These are phyloP conservation scores for Garrulus glandarius DNA, from an alignment of 2,797 vertebrate genomes.

Conservation along the genomic window DNA sequence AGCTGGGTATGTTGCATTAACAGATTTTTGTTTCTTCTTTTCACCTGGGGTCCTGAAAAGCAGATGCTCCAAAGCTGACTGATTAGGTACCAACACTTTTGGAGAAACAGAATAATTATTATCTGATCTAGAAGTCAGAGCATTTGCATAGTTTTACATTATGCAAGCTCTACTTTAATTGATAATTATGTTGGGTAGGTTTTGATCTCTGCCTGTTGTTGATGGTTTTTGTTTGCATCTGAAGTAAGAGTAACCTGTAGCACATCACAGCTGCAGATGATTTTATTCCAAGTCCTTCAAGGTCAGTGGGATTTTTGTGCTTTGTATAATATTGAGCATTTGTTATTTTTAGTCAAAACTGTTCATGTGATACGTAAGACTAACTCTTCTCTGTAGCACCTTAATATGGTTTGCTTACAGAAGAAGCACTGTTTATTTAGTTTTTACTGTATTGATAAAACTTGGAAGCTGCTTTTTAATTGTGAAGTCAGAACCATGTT, in stretches of 20 bases:
- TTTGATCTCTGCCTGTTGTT: background rate
- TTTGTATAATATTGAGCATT: background rate
- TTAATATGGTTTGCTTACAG: background rate
- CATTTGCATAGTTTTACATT: background rate
- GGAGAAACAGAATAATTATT: background rate
- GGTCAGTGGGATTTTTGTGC: background rate
- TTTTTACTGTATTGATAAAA: background rate
- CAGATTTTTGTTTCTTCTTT: background rate
- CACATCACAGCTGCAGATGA: background rate
- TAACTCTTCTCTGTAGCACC: background rate
- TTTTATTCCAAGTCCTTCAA: background rate
- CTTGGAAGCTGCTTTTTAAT: background rate
- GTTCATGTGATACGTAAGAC: background rate
- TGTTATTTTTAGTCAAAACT: background rate
- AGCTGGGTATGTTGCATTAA: background rate
- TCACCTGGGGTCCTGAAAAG: background rate
- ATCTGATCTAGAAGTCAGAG: background rate
- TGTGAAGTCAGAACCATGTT: background rate
- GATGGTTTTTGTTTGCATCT: background rate
- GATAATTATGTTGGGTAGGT: background rate
- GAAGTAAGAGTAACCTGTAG: background rate
- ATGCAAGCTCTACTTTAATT: background rate
- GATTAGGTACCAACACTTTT: background rate
- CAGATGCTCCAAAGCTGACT: background rate
- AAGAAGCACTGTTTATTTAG: background rate